phyloP scores from a whole-genome alignment of 1,140 invertebrate species.

The Stratiolaelaps scimitus region DNA sequence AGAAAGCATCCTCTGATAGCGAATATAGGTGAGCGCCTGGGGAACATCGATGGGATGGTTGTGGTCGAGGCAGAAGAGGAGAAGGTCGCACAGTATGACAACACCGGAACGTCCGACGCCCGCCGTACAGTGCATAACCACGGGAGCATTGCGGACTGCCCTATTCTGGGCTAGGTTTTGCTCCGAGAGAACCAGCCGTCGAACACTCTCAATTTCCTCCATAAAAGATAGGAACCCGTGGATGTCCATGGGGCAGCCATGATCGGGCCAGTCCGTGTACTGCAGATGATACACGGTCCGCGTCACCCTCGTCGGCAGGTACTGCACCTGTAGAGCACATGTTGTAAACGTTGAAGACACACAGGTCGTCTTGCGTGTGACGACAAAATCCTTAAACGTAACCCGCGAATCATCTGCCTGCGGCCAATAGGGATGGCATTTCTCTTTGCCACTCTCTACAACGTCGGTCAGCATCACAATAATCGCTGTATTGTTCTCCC shows the following conservation, averaged over 20 bases:
- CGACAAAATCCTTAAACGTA: constrained; percentile 37
- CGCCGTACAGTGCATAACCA: constrained; percentile 55
- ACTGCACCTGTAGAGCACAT: constrained; percentile 35
- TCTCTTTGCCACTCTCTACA: constrained; percentile 41
- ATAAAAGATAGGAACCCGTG: constrained; percentile 57
- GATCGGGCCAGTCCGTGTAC: constrained; percentile 61
- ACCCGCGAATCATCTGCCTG: constrained; percentile 45
- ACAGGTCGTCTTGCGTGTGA: constrained; percentile 20
- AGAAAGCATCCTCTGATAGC: constrained; percentile 68
- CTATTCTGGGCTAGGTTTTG: constrained; percentile 49
- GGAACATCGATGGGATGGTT: constrained; percentile 60
- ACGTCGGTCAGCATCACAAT: constrained; percentile 58
- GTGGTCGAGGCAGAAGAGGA: constrained; percentile 70
- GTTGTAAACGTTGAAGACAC: constrained; percentile 42
- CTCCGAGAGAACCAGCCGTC: constrained; percentile 48
- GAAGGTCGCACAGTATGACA: constrained; percentile 60
- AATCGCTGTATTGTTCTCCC: constrained; percentile 65
- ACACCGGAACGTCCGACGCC: constrained; percentile 59
- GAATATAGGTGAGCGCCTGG: constrained; percentile 56
- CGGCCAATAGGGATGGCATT: constrained; percentile 50
- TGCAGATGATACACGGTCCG: constrained; percentile 66
- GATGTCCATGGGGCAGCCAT: constrained; percentile 52
- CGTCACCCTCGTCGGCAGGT: constrained; percentile 37
- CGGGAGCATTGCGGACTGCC: constrained; percentile 55
- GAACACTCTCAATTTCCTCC: constrained; percentile 67